Evolutionary conservation across 2,888 invertebrate genomes (phyloP).

Genomic region (Andrena fulva): DNA sequence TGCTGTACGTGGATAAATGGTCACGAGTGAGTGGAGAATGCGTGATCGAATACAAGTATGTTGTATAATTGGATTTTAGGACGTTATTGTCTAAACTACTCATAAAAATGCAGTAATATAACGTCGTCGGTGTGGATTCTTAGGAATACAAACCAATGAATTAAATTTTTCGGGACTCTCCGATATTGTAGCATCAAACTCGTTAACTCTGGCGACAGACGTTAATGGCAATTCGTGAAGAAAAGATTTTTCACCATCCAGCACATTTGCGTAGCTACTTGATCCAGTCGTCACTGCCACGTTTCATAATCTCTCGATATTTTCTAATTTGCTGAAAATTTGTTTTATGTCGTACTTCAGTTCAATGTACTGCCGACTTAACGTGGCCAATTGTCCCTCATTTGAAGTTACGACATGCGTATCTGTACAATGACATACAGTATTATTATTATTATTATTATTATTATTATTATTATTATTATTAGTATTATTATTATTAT

Average conservation of each 20-base stretch:
- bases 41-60: too few species aligned
- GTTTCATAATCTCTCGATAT: conserved; percentile 10
- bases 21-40: too few species aligned
- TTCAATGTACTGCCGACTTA: conserved; percentile 19
- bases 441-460: not conserved
- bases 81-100: too few species aligned
- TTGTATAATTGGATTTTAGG: too few species aligned
- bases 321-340: conserved; percentile 19
- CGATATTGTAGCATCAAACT: conserved; percentile 26
- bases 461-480: too few species aligned
- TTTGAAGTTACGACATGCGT: not conserved
- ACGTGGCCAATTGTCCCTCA: conserved; percentile 2
- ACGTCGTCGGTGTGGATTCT: too few species aligned
- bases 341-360: conserved; percentile 13
- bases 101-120: too few species aligned
- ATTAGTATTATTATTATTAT: too few species aligned
- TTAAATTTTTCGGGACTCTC: conserved; percentile 39
- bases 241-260: conserved; percentile 5
- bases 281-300: too few species aligned
- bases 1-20: too few species aligned
- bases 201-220: not conserved
- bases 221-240: conserved; percentile 18
- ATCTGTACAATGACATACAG: not conserved
- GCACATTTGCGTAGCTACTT: too few species aligned
- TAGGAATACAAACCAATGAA: conserved; percentile 26